These are phyloP conservation scores for Scomber scombrus DNA, from an alignment of 2,113 vertebrate species.

Conservation along the genomic window DNA sequence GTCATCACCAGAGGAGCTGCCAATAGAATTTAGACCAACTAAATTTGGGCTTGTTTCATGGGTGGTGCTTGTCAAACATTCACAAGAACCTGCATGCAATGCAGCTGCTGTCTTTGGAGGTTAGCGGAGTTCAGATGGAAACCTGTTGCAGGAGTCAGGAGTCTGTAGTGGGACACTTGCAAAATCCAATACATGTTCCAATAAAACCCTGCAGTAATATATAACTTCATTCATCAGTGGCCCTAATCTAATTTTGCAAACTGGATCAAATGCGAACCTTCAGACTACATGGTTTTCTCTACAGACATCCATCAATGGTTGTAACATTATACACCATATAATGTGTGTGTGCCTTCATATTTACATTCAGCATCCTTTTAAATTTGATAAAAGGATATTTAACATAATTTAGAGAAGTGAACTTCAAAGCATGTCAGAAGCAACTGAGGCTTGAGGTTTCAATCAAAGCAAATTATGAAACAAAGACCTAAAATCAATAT, in stretches of 20 bases:
- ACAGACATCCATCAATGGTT: slow-evolving; percentile 10
- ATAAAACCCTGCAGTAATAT: slow-evolving; percentile 40
- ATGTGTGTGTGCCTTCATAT: slow-evolving; percentile 19
- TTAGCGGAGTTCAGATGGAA: slow-evolving; percentile 38
- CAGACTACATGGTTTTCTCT: slow-evolving; percentile 11
- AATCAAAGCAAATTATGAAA: slow-evolving; percentile 11
- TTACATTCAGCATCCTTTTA: slow-evolving; percentile 16
- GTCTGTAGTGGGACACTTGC: slow-evolving; percentile 13
- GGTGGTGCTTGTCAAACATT: slow-evolving; percentile 68
- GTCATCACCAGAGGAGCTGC: slow-evolving; percentile 60
- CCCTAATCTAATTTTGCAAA: slow-evolving; percentile 52
- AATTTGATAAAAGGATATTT: slow-evolving; percentile 4
- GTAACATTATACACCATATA: slow-evolving; percentile 43
- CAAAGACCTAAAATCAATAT: background rate
- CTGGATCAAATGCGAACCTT: slow-evolving; percentile 27
- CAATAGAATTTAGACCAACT: slow-evolving; percentile 58
- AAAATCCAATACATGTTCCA: slow-evolving; percentile 44
- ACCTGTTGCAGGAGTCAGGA: slow-evolving; percentile 9
- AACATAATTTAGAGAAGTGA: background rate
- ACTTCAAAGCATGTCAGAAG: slow-evolving; percentile 1
- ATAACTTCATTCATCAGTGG: slow-evolving; percentile 47
- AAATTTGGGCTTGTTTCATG: slow-evolving; percentile 57
- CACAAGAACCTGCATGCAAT: slow-evolving; percentile 62
- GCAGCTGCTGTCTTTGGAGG: slow-evolving; percentile 58
- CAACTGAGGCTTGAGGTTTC: background rate